Evolutionary conservation across 2,888 invertebrate genomes (phyloP), one percentile per base, ranked within the genome.

Genomic region (Colostygia pectinataria): DNA sequence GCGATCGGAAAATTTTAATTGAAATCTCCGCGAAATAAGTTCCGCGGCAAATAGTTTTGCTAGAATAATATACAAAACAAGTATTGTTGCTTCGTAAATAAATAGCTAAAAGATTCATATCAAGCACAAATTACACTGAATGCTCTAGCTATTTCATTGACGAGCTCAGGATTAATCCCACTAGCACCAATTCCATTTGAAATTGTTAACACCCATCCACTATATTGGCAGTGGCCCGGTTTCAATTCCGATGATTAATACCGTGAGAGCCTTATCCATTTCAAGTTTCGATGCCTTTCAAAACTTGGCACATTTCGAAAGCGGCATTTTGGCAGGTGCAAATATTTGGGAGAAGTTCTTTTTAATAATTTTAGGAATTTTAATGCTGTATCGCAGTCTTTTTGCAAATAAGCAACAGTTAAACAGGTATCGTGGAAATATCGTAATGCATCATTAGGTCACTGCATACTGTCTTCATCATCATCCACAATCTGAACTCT

Each of bases 171-270:
- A 27, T 48, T 56, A 55, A 57, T 53, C 55, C 53, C 33, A 44
- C 38, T 20, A 28, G 44, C 28, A 48, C 36, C 31, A 40, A 48
- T 42, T 53, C 53, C 57, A 55, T 55, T 59, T 51, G 29, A 53
- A 55, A 57, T 57, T 57, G 55, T 53, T 59, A 55, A 49, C 48
- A 43, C 41, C 49, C 50, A 53, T 57, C 47, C 39, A 57, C 29
- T 49, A 55, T 53, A 55, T 59, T 55, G 53, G 50, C 33, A 38
- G 42, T 44, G 42, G 53, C 40, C 50, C 50, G 34, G 45, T 55
- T 57, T 53, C 50, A 50, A 56, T 57, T 43, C 27, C 41, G 10
- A 46, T 53, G 49, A 52, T 53, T 48, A 53, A 44, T 53, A 25
- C 48, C 13, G 14, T 48, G 44, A 52, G 25, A 43, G 52, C 42